phyloP scores from a whole-genome alignment of 92 coral and sea anemone genomes.

The Heteractis magnifica region DNA sequence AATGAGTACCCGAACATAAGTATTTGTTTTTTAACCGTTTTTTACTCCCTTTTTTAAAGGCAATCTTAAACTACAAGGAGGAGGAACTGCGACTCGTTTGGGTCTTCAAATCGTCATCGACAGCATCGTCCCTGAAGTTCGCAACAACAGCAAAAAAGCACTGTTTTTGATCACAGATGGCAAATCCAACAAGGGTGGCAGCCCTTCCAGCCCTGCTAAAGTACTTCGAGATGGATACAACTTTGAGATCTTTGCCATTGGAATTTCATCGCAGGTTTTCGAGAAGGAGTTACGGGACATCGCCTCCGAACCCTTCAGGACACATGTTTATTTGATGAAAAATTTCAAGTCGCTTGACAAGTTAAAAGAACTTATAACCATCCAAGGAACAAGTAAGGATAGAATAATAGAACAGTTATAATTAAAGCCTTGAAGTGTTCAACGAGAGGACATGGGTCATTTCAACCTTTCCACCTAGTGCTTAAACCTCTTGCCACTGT shows the following conservation, averaged over 20 bases:
- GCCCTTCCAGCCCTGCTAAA: conserved; percentile 66
- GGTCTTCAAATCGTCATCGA: conserved; percentile 77
- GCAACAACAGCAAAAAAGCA: conserved; percentile 85
- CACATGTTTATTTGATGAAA: conserved; percentile 79
- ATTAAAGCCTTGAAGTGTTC: too few relatives aligned
- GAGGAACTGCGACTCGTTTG: conserved; percentile 83
- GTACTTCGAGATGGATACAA: conserved; percentile 60
- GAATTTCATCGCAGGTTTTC: conserved; percentile 77
- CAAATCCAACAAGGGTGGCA: conserved; percentile 74
- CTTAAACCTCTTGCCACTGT: too few relatives aligned
- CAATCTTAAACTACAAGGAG: conserved; percentile 76
- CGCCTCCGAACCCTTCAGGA: conserved; percentile 94
- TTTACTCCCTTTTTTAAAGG: conserved; percentile 41
- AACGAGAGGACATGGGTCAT: too few relatives aligned
- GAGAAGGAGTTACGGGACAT: conserved; percentile 72
- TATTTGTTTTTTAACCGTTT: not conserved
- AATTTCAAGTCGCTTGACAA: conserved; percentile 75
- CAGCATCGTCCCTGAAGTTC: conserved; percentile 69
- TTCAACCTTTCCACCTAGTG: too few relatives aligned
- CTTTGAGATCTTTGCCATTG: conserved; percentile 92
- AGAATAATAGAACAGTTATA: not conserved
- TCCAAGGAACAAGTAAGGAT: conserved; percentile 76
- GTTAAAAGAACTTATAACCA: conserved; percentile 84
- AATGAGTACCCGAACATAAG: too few relatives aligned
- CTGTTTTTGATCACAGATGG: conserved; percentile 96